Conservation (phyloP, 2,113 vertebrate species). For the Antennarius striatus region DNA sequence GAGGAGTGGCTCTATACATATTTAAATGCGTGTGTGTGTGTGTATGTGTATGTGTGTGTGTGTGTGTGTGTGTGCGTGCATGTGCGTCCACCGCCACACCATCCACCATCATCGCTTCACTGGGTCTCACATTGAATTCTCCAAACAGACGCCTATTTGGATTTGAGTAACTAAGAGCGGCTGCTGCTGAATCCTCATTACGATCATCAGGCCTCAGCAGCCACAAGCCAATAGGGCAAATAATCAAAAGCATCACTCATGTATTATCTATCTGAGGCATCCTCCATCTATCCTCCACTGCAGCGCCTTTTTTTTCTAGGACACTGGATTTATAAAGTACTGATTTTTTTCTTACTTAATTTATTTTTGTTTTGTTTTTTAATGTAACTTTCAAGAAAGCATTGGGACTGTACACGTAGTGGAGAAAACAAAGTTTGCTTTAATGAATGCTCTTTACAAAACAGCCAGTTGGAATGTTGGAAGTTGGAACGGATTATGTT, state of each 20-base stretch:
- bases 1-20: constrained; percentile 14
- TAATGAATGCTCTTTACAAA: constrained; percentile 20
- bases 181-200: constrained; percentile 24
- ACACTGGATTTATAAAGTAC: neutral
- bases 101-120: constrained; percentile 4
- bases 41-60: neutral
- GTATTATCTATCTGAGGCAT: constrained; percentile 14
- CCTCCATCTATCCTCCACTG: neutral
- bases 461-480: too few relatives aligned
- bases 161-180: constrained; percentile 17
- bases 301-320: neutral
- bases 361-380: too few relatives aligned
- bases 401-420: too few relatives aligned
- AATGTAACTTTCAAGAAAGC: too few relatives aligned
- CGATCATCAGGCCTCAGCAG: constrained; percentile 19
- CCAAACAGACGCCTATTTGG: constrained; percentile 20
- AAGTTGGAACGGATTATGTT: too few relatives aligned
- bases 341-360: neutral
- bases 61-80: neutral
- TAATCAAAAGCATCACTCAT: constrained; percentile 10
- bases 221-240: constrained; percentile 18
- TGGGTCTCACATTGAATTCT: constrained; percentile 25
- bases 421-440: neutral
- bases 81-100: too few relatives aligned
- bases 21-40: neutral